Evolutionary conservation across 2,113 vertebrate species (phyloP), one percentile per base, ranked within the genome.

Genomic region (Ochotona curzoniae): DNA sequence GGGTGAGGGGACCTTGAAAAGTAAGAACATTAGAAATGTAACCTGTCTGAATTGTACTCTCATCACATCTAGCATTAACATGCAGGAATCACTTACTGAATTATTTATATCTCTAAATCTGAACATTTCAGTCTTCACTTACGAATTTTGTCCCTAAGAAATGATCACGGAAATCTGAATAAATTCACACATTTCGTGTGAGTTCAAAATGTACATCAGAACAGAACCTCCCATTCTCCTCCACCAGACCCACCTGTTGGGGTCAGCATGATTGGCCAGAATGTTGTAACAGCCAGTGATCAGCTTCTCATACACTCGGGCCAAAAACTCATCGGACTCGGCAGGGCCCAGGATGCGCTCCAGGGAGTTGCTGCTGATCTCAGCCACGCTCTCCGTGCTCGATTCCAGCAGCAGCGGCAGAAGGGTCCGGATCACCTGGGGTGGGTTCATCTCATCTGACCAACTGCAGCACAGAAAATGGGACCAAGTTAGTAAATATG

Each of bases 251-350:
- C 94, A 99, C 99, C 99, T 99, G 95, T 98, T 98, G 14, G 99
- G 99, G 93, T 99, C 99, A 0, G 99, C 98, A 83, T 99, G 99
- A 97, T 98, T 98, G 66, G 99, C 99, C 94, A 99, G 98, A 70
- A 99, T 99, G 97, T 99, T 99, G 96, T 99, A 99, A 97, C 99
- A 99, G 2, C 99, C 99, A 0, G 98, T 99, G 96, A 99, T 98
- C 92, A 99, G 89, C 44, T 99, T 99, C 97, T 99, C 99, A 28
- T 99, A 99, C 84, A 99, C 98, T 10, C 98, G 99, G 5, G 99
- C 99, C 66, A 99, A 97, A 97, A 99, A 99, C 90, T 99, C 99
- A 18, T 99, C 99, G 0, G 99, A 99, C 91, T 99, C 99, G 0
- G 99, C 98, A 0, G 99, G 99, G 23, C 99, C 99, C 93, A 99